A percentile compares a stretch with the other conserved stretches of the same genome.
Evolutionary conservation across 2,113 vertebrate genomes (phyloP).

Genomic region (Tenrec ecaudatus): DNA sequence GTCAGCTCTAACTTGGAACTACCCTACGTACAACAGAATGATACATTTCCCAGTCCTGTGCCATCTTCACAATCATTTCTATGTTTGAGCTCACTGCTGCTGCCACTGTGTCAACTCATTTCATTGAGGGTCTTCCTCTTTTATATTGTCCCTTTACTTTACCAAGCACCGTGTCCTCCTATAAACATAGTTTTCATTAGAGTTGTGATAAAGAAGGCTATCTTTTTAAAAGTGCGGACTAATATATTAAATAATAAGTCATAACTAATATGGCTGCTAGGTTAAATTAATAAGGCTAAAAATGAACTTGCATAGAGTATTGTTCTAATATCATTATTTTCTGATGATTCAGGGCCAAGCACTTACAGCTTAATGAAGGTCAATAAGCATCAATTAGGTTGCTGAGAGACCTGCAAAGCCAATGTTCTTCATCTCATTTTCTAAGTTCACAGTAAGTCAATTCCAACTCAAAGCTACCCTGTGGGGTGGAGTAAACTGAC

Average conservation of each 20-base stretch:
- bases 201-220: background rate
- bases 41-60: background rate
- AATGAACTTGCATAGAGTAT: background rate
- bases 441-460: background rate
- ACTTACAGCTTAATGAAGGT: background rate
- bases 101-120: too few relatives aligned
- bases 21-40: too few relatives aligned
- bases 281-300: background rate
- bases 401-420: background rate
- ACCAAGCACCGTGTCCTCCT: too few relatives aligned
- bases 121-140: too few relatives aligned
- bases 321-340: background rate
- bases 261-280: background rate
- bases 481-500: too few relatives aligned
- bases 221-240: background rate
- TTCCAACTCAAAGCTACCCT: too few relatives aligned
- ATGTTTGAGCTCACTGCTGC: too few relatives aligned
- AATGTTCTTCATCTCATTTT: background rate
- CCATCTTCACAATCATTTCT: background rate
- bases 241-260: background rate
- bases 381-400: background rate
- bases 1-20: background rate
- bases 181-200: conserved; percentile 21
- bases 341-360: background rate
- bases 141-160: too few relatives aligned